Conservation (phyloP, 2,888 invertebrate genomes). For the Mycalesis mineus region DNA sequence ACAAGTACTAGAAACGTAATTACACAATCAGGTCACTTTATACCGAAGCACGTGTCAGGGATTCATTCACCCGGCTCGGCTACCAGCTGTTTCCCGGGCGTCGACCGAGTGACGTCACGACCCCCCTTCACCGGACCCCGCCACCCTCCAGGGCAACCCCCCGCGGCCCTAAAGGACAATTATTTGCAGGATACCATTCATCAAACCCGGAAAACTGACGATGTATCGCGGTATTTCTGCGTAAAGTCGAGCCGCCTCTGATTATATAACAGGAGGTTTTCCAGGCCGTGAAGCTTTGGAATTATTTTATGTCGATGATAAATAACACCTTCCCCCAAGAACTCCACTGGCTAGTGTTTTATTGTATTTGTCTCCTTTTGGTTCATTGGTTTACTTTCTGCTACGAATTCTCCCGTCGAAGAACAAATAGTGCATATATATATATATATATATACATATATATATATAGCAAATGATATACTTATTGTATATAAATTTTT, state of each 20-base stretch:
- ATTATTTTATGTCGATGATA: constrained; percentile 3
- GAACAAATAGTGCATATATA: no score
- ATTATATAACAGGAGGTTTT: constrained; percentile 16
- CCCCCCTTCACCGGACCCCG: constrained; percentile 11
- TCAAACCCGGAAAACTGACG: constrained; percentile 39
- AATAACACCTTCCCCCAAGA: neutral
- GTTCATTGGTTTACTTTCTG: no score
- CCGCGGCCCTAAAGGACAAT: constrained; percentile 48
- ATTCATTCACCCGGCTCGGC: constrained; percentile 22
- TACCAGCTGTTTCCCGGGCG: constrained; percentile 54
- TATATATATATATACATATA: no score
- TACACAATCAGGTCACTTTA: constrained; percentile 19
- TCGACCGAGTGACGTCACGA: constrained; percentile 63
- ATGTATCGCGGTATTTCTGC: constrained; percentile 27
- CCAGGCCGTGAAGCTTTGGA: neutral
- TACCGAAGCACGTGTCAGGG: constrained; percentile 23
- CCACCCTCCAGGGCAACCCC: neutral
- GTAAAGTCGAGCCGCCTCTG: constrained; percentile 18
- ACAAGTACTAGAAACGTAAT: neutral
- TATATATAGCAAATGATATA: no score
- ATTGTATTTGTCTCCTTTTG: no score
- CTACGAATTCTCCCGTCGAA: no score
- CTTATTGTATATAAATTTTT: no score
- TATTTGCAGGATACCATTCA: constrained; percentile 68
- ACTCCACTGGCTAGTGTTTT: neutral